These are phyloP conservation scores for Masticophis lateralis DNA, from an alignment of 2,797 vertebrate species.

Conservation along the genomic window DNA sequence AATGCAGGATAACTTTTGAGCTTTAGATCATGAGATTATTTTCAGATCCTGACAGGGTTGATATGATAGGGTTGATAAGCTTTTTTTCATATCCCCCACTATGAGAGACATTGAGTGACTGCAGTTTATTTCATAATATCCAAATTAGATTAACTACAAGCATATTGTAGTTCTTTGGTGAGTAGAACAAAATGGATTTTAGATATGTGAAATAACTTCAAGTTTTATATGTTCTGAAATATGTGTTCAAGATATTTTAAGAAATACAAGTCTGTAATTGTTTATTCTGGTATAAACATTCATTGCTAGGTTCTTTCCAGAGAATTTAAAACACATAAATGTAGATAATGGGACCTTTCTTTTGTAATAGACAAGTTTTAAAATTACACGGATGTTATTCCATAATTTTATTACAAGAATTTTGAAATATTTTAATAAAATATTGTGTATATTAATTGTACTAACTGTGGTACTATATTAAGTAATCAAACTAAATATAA, in stretches of 20 bases:
- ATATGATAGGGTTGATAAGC: background rate
- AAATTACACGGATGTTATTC: background rate
- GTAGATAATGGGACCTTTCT: background rate
- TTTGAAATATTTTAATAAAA: background rate
- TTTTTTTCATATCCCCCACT: background rate
- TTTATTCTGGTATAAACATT: background rate
- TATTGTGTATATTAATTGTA: background rate
- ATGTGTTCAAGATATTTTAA: background rate
- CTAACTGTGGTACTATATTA: background rate
- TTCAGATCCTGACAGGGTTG: background rate
- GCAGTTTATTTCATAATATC: background rate
- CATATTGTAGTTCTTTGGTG: background rate
- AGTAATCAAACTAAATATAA: background rate
- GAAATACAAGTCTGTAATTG: background rate
- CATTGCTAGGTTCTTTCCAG: background rate
- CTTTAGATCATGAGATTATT: background rate
- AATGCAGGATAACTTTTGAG: background rate
- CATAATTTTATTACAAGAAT: background rate
- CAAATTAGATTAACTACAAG: background rate
- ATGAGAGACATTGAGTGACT: background rate
- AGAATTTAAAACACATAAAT: background rate
- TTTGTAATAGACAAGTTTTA: background rate
- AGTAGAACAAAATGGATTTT: background rate
- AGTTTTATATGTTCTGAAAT: background rate
- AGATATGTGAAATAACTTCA: background rate